Percentiles rank a stretch among this genome's conserved stretches.
Conservation (phyloP, 2,113 vertebrate species). For the Arizona elegans region DNA sequence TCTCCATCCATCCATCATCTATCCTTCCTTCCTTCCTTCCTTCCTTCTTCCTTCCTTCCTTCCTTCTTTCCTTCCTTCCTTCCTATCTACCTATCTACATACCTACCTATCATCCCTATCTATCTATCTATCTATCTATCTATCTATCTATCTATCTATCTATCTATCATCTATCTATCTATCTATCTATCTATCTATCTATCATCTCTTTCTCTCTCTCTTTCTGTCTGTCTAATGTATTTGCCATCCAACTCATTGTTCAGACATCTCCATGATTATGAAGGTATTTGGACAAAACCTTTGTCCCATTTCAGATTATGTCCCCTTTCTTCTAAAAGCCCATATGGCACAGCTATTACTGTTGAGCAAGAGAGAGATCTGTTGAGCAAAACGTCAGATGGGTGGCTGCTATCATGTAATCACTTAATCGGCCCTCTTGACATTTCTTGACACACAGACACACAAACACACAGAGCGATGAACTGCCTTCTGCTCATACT, state of each 20-base stretch:
- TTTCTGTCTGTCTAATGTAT: neutral
- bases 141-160: no score
- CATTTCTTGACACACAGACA: neutral
- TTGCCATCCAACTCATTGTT: neutral
- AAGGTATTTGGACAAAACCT: neutral
- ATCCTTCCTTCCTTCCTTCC: no score
- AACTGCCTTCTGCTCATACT: neutral
- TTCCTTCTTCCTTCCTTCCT: no score
- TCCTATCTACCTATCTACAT: no score
- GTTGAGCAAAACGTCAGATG: neutral
- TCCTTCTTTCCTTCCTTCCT: no score
- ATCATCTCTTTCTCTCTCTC: no score
- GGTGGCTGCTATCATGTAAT: neutral
- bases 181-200: no score
- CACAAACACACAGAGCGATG: neutral
- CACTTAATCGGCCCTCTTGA: neutral
- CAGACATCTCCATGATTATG: neutral
- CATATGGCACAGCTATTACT: neutral
- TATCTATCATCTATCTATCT: no score
- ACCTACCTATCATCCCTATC: no score
- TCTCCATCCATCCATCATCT: no score
- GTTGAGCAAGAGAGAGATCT: neutral
- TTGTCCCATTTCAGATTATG: neutral
- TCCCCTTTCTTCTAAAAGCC: neutral
- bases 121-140: no score